phyloP scores from a whole-genome alignment of 2,113 vertebrate genomes.

The Trinectes maculatus region DNA sequence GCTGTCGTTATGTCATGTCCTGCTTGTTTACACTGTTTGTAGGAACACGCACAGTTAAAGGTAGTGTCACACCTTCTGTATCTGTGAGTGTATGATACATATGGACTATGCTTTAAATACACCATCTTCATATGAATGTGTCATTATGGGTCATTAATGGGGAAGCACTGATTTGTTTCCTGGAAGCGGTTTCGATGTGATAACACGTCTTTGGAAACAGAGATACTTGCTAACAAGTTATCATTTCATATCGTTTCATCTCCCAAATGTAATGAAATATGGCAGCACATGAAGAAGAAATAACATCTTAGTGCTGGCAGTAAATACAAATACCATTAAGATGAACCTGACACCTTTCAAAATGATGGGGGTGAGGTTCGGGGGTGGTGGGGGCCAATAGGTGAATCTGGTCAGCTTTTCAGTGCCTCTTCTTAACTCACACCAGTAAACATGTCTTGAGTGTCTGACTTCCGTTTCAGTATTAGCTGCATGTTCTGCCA shows the following conservation, averaged over 20 bases:
- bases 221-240: neutral
- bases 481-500: slow-evolving; percentile 13
- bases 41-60: neutral
- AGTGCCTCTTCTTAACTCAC: slow-evolving; percentile 25
- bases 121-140: neutral
- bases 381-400: neutral
- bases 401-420: slow-evolving; percentile 22
- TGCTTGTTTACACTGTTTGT: too few relatives aligned
- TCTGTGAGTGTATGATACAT: too few relatives aligned
- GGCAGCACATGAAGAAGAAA: slow-evolving; percentile 5
- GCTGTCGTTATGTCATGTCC: too few relatives aligned
- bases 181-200: neutral
- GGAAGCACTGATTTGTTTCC: neutral
- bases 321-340: slow-evolving; percentile 24
- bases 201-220: neutral
- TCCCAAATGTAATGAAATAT: slow-evolving; percentile 23
- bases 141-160: neutral
- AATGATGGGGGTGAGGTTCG: too few relatives aligned
- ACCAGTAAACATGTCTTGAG: slow-evolving; percentile 64
- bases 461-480: slow-evolving; percentile 40
- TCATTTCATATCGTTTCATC: too few relatives aligned
- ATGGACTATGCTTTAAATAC: too few relatives aligned
- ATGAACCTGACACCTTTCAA: slow-evolving; percentile 1
- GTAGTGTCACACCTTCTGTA: neutral
- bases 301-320: slow-evolving; percentile 23